Conservation (phyloP, 2,888 invertebrate genomes). For the Mimas tiliae region DNA sequence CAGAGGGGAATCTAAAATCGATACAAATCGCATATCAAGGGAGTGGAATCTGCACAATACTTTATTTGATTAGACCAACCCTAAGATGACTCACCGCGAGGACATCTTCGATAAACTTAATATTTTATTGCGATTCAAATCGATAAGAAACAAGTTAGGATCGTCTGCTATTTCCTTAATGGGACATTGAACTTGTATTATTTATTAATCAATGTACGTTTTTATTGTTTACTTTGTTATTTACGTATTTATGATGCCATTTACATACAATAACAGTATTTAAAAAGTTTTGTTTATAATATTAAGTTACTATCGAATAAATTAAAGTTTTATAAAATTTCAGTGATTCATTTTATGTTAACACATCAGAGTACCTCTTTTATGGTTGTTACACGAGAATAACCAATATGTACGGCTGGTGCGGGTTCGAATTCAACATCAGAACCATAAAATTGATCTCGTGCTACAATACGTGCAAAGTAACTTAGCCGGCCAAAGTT, state of each 20-base stretch:
- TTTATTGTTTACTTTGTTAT: neutral
- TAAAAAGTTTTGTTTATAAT: too few relatives aligned
- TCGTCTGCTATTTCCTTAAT: neutral
- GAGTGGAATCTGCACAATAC: conserved; percentile 31
- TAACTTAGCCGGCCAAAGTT: too few relatives aligned
- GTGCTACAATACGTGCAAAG: too few relatives aligned
- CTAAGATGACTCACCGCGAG: conserved; percentile 24
- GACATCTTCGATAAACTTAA: conserved; percentile 1
- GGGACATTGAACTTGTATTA: neutral
- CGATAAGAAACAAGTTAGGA: neutral
- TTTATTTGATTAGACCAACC: conserved; percentile 40
- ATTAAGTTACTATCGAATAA: too few relatives aligned
- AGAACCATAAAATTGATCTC: too few relatives aligned
- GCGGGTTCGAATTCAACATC: too few relatives aligned
- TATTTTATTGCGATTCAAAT: conserved; percentile 7
- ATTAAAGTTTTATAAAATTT: too few relatives aligned
- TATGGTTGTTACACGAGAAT: too few relatives aligned
- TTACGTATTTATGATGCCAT: neutral
- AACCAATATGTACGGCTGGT: too few relatives aligned
- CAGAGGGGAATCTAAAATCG: conserved; percentile 48
- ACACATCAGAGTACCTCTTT: too few relatives aligned
- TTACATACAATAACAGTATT: neutral
- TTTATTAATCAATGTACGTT: neutral
- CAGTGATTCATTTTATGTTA: too few relatives aligned
- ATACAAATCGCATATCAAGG: conserved; percentile 35